A percentile compares a stretch with the other conserved stretches of the same genome.
Conservation (phyloP, 2,797 vertebrate species). For the Margarornis squamiger region DNA sequence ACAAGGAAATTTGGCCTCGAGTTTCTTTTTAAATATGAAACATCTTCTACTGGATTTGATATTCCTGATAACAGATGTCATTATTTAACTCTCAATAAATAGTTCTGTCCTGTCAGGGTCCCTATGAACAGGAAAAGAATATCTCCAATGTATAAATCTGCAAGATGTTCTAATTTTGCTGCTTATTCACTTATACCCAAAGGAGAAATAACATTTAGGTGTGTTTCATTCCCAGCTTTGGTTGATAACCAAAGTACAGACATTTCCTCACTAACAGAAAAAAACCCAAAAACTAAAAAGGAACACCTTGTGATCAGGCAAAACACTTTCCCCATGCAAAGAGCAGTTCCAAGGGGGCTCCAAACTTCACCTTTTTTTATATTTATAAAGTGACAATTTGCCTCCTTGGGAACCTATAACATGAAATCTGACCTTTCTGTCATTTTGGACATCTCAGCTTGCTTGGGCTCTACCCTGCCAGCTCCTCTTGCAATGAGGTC, state of each 20-base stretch:
- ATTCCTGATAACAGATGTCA: conserved; percentile 50
- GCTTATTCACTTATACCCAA: neutral
- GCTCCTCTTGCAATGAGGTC: neutral
- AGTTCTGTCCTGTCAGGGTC: conserved; percentile 2
- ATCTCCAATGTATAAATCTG: neutral
- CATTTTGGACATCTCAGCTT: neutral
- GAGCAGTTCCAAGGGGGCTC: neutral
- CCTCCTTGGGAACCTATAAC: neutral
- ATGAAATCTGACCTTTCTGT: neutral
- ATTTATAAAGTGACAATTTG: neutral
- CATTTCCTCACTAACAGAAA: neutral
- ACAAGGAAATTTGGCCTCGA: conserved; percentile 19
- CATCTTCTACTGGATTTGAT: conserved; percentile 22
- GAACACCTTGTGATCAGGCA: neutral
- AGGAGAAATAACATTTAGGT: neutral
- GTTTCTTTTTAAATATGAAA: conserved; percentile 51
- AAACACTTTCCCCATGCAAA: neutral
- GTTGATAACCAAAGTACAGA: neutral
- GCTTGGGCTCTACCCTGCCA: rapidly evolving
- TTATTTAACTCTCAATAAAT: conserved; percentile 36
- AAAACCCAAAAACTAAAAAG: neutral
- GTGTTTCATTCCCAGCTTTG: neutral
- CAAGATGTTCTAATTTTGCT: neutral
- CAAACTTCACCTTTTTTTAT: neutral
- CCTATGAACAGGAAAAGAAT: neutral